These are phyloP conservation scores for Frankliniella fusca DNA, from an alignment of 2,888 invertebrate species.

Conservation along the genomic window DNA sequence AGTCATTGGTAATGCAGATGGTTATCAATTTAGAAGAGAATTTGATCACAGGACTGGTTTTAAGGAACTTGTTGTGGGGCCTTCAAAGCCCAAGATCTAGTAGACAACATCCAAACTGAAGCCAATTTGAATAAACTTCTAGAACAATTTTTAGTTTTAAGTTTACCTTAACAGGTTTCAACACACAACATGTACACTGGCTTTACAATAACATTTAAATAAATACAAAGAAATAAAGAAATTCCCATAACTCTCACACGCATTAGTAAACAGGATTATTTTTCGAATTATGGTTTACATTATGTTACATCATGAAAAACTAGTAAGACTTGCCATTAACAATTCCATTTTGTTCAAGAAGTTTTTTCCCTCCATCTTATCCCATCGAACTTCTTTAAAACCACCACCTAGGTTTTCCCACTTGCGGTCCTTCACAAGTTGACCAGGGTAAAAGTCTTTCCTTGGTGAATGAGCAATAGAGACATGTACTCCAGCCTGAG, in stretches of 20 bases:
- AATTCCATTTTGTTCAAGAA: constrained; percentile 95
- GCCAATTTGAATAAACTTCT: background rate
- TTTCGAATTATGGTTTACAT: background rate
- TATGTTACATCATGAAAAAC: constrained; percentile 52
- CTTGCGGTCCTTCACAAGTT: constrained; percentile 81
- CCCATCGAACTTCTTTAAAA: constrained; percentile 83
- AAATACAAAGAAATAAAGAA: background rate
- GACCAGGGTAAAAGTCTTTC: constrained; percentile 81
- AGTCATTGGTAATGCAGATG: constrained; percentile 39
- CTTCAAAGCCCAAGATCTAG: background rate
- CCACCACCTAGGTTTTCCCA: constrained; percentile 94
- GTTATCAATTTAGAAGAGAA: constrained; percentile 36
- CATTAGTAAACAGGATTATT: background rate
- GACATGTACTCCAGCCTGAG: constrained; percentile 81
- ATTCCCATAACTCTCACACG: background rate
- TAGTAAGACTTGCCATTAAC: constrained; percentile 84
- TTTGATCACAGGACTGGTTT: constrained; percentile 37
- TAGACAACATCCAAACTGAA: background rate
- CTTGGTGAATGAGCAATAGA: constrained; percentile 84
- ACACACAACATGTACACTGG: background rate
- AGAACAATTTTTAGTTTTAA: background rate
- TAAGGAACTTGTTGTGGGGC: constrained; percentile 34
- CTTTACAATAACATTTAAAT: background rate
- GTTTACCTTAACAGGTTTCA: background rate
- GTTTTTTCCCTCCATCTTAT: constrained; percentile 94